Evolutionary conservation across 2,113 vertebrate genomes (phyloP).

Genomic region (rat (Rattus norvegicus)): GRCr8 NC_086031.1:36985001-36985500

Average conservation of each 20-base stretch:
- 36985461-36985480: not conserved
- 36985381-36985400: too few relatives aligned
- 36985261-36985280: not conserved
- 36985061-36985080: too few relatives aligned
- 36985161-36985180: not conserved
- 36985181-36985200: not conserved
- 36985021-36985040: too few relatives aligned
- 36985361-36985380: not conserved
- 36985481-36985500: not conserved
- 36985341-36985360: too few relatives aligned
- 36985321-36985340: not conserved
- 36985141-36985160: not conserved
- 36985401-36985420: not conserved
- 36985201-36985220: not conserved
- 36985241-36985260: not conserved
- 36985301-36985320: not conserved
- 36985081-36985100: not conserved
- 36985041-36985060: too few relatives aligned
- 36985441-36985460: not conserved
- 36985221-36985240: not conserved
- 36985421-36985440: not conserved
- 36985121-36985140: not conserved
- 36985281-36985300: not conserved
- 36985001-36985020: too few relatives aligned
- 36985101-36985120: too few relatives aligned